A percentile compares a stretch with the other conserved stretches of the same genome.
Conservation (phyloP, 2,888 invertebrate species). For the Brachyptera risi region DNA sequence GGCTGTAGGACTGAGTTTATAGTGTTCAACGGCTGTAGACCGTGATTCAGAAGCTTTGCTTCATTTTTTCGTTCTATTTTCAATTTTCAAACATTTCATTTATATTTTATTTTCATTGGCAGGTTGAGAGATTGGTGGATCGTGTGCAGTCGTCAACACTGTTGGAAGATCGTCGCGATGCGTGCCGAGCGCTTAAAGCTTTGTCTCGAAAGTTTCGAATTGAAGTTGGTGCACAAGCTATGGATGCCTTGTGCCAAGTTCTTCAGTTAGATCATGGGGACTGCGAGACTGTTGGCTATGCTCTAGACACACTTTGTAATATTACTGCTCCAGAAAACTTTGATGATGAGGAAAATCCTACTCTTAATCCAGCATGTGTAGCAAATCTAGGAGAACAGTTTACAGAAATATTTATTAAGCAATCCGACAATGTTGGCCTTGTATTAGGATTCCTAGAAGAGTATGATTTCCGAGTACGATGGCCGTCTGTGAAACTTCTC, state of each 20-base stretch:
- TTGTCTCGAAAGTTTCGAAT: slow-evolving; percentile 87
- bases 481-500: slow-evolving; percentile 84
- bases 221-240: slow-evolving; percentile 92
- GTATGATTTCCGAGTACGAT: slow-evolving; percentile 89
- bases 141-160: slow-evolving; percentile 89
- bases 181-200: slow-evolving; percentile 90
- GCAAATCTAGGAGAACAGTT: slow-evolving; percentile 84
- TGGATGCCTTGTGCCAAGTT: slow-evolving; percentile 74
- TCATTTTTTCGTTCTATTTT: too few species aligned
- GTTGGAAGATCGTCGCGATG: slow-evolving; percentile 92
- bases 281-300: slow-evolving; percentile 87
- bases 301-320: slow-evolving; percentile 88
- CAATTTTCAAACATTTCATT: too few species aligned
- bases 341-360: slow-evolving; percentile 46
- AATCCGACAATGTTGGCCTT: slow-evolving; percentile 74
- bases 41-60: too few species aligned
- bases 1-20: too few species aligned
- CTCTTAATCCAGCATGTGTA: slow-evolving; percentile 13
- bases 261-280: slow-evolving; percentile 86
- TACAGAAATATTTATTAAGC: slow-evolving; percentile 95
- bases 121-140: slow-evolving; percentile 92
- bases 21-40: too few species aligned
- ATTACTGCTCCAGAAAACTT: slow-evolving; percentile 77
- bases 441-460: slow-evolving; percentile 85
- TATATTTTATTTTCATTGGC: slow-evolving; percentile 22